These are phyloP conservation scores for Actias luna DNA, from an alignment of 2,888 invertebrate genomes.

Conservation along the genomic window DNA sequence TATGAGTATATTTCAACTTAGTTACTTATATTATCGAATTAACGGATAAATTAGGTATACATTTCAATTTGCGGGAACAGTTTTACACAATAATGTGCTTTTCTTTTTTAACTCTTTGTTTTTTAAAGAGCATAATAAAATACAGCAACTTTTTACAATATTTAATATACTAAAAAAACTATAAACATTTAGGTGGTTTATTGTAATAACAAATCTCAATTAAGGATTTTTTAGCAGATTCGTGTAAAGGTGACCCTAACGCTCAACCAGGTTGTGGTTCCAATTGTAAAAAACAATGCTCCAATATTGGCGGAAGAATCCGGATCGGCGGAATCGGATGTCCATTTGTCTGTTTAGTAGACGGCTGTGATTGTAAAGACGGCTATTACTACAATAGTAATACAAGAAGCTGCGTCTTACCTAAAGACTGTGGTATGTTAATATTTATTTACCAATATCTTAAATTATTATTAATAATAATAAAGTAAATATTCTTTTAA, in stretches of 20 bases:
- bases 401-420: slow-evolving; percentile 21
- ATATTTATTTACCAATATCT: not conserved
- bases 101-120: too few species aligned
- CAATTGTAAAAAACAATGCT: slow-evolving; percentile 22
- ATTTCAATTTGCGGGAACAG: too few species aligned
- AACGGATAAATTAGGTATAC: too few species aligned
- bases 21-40: too few species aligned
- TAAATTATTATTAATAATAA: not conserved
- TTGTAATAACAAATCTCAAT: too few species aligned
- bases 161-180: too few species aligned
- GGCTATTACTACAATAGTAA: slow-evolving; percentile 21
- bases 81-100: too few species aligned
- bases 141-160: too few species aligned
- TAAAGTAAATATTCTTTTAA: too few species aligned
- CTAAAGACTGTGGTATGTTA: slow-evolving; percentile 30
- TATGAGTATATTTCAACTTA: too few species aligned
- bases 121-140: too few species aligned
- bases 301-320: slow-evolving; percentile 8
- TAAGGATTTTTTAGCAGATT: slow-evolving; percentile 20
- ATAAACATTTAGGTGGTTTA: too few species aligned
- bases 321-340: not conserved
- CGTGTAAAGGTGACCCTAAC: slow-evolving; percentile 28
- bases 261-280: slow-evolving; percentile 24
- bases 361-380: slow-evolving; percentile 23
- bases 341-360: not conserved